A percentile compares a stretch with the other conserved stretches of the same genome.
Evolutionary conservation across 2,888 invertebrate species (phyloP).

Genomic region (Drosophila nigricruria): DNA sequence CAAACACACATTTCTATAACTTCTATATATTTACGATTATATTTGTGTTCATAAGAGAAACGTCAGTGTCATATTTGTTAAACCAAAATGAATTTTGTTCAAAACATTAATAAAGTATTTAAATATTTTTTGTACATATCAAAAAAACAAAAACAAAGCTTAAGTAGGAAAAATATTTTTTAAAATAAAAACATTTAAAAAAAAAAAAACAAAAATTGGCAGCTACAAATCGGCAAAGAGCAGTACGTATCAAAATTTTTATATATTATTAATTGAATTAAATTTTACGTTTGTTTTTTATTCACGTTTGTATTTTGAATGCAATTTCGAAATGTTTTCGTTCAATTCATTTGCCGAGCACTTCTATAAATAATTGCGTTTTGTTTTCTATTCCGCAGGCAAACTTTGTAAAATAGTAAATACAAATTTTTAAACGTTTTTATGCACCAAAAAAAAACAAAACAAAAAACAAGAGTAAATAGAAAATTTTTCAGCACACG

Average conservation of each 20-base stretch:
- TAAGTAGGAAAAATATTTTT: conserved; percentile 40
- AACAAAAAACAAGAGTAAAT: conserved; percentile 35
- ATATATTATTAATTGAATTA: conserved; percentile 35
- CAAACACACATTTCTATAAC: conserved; percentile 39
- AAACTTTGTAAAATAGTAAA: conserved; percentile 76
- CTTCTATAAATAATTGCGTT: conserved; percentile 38
- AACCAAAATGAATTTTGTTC: conserved; percentile 57
- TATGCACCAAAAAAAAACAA: conserved; percentile 39
- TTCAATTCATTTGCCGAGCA: conserved; percentile 6
- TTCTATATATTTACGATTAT: conserved; percentile 40
- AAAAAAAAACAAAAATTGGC: conserved; percentile 50
- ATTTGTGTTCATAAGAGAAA: conserved; percentile 50
- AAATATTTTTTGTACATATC: conserved; percentile 56
- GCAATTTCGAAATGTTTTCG: conserved; percentile 31
- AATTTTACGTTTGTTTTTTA: conserved; percentile 38
- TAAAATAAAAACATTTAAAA: conserved; percentile 16
- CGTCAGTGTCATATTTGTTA: conserved; percentile 66
- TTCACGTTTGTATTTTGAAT: conserved; percentile 55
- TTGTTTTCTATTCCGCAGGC: conserved; percentile 78
- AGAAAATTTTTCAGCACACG: conserved; percentile 67
- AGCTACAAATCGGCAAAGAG: conserved; percentile 61
- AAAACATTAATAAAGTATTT: conserved; percentile 56
- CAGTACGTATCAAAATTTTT: conserved; percentile 60
- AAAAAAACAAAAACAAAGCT: conserved; percentile 1
- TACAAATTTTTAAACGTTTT: conserved; percentile 50